phyloP scores from a whole-genome alignment of 2,888 invertebrate species.

The Cerastis rubricosa region DNA sequence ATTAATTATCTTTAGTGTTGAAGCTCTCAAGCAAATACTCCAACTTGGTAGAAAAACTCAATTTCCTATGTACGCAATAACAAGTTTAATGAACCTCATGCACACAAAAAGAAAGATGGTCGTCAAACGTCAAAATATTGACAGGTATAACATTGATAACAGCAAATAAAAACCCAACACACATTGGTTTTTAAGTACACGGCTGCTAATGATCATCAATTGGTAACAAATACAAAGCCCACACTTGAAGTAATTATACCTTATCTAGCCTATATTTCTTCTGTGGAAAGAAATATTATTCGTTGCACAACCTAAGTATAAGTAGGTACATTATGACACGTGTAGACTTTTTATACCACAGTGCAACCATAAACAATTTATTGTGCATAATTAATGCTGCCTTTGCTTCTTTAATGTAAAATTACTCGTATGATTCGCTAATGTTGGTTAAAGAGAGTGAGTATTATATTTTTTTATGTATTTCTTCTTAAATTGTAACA shows the following conservation, averaged over 20 bases:
- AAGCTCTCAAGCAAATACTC: neutral
- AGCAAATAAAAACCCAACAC: slow-evolving; percentile 12
- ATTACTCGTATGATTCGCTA: neutral
- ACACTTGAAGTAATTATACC: slow-evolving; percentile 52
- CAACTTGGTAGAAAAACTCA: neutral
- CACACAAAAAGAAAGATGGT: slow-evolving; percentile 1
- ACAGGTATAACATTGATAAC: slow-evolving; percentile 10
- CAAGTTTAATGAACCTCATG: slow-evolving; percentile 1
- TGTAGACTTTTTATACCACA: slow-evolving; percentile 52
- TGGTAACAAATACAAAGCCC: slow-evolving; percentile 35
- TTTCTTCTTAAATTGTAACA: neutral
- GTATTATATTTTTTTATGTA: neutral
- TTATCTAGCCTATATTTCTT: slow-evolving; percentile 51
- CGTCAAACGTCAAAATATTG: slow-evolving; percentile 11
- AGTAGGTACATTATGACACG: slow-evolving; percentile 51
- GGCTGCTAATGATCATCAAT: slow-evolving; percentile 26
- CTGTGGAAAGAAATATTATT: slow-evolving; percentile 41
- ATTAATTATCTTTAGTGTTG: neutral
- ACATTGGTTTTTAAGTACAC: slow-evolving; percentile 12
- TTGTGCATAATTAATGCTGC: slow-evolving; percentile 25
- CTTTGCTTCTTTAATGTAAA: slow-evolving; percentile 20
- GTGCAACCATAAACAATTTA: slow-evolving; percentile 44
- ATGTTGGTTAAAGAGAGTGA: neutral
- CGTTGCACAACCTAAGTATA: slow-evolving; percentile 40
- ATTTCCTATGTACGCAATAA: neutral